phyloP scores from a whole-genome alignment of 2,113 vertebrate species.

The Onychostruthus taczanowskii region DNA sequence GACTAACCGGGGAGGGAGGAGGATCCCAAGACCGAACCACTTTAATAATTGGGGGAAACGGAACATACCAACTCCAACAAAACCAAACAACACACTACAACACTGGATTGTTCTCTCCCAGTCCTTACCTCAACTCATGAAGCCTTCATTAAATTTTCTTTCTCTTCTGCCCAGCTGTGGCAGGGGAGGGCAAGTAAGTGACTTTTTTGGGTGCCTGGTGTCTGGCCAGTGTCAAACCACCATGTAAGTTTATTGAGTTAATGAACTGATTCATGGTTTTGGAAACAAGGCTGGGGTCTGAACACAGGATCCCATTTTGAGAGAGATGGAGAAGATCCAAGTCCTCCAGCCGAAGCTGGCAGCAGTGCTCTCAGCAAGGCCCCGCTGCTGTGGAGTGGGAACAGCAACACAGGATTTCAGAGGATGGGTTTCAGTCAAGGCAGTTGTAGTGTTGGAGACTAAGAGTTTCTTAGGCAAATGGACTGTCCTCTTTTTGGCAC shows the following conservation, averaged over 20 bases:
- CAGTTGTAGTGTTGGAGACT: not conserved
- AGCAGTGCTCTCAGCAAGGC: not conserved
- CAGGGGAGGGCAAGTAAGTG: not conserved
- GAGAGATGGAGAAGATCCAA: not conserved
- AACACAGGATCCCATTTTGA: not conserved
- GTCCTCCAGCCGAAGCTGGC: accelerated
- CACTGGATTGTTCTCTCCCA: not conserved
- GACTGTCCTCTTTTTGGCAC: not conserved
- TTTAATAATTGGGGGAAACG: no score
- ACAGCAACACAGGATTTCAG: accelerated
- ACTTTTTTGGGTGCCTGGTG: not conserved
- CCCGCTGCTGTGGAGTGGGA: not conserved
- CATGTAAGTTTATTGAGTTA: not conserved
- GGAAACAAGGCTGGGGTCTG: not conserved
- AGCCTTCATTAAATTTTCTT: not conserved
- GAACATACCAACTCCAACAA: no score
- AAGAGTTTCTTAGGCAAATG: not conserved
- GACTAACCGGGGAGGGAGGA: no score
- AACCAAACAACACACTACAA: no score
- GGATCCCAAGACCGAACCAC: no score
- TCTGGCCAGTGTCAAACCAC: not conserved
- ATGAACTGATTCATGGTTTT: not conserved
- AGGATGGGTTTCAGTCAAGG: not conserved
- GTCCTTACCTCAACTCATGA: not conserved
- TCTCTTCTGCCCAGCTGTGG: not conserved